Conservation (phyloP, 2,113 vertebrate species). For the Lasiurus cinereus region DNA sequence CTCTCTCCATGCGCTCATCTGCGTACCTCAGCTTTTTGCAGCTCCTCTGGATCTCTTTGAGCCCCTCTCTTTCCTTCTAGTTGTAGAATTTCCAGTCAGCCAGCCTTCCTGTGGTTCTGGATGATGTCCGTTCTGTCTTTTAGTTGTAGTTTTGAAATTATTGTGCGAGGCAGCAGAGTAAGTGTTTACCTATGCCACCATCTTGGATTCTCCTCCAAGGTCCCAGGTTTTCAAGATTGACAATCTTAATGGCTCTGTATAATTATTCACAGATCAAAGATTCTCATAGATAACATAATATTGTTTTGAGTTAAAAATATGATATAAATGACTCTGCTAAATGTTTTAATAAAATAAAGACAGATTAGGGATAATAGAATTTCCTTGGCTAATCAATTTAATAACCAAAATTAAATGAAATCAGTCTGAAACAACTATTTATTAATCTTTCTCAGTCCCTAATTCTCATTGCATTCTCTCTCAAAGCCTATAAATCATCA, state of each 20-base stretch:
- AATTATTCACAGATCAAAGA: neutral
- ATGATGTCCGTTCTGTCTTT: too few relatives aligned
- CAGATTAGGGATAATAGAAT: neutral
- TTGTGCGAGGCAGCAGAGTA: too few relatives aligned
- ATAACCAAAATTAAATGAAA: conserved; percentile 32
- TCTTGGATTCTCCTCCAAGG: too few relatives aligned
- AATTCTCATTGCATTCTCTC: neutral
- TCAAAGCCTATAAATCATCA: neutral
- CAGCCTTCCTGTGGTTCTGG: too few relatives aligned
- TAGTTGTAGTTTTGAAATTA: too few relatives aligned
- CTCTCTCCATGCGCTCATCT: too few relatives aligned
- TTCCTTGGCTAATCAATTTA: conserved; percentile 34
- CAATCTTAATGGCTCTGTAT: neutral
- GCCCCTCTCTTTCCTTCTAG: too few relatives aligned
- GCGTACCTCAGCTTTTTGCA: too few relatives aligned
- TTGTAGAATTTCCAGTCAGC: too few relatives aligned
- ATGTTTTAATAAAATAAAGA: conserved; percentile 37
- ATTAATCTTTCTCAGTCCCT: neutral
- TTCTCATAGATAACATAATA: neutral
- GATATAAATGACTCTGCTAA: neutral
- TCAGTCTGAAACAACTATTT: neutral
- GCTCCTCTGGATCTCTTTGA: too few relatives aligned
- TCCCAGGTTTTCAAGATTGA: too few relatives aligned
- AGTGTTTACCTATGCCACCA: too few relatives aligned
- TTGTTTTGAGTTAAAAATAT: neutral